Conservation (phyloP, 2,113 vertebrate species). For the Trematocara unimaculatum region DNA sequence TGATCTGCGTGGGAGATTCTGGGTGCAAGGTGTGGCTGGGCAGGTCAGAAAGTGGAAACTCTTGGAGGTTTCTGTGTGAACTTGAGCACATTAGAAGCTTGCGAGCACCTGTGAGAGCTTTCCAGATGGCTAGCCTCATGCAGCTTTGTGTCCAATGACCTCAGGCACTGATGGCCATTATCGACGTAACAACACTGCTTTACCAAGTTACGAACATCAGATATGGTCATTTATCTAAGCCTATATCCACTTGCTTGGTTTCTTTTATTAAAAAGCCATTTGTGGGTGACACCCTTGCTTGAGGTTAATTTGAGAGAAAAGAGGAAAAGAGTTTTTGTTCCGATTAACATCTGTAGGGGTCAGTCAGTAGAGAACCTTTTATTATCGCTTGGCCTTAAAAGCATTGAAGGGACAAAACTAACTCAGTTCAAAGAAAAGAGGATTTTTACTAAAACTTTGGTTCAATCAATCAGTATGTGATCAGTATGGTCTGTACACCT, state of each 20-base stretch:
- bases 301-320: conserved; percentile 10
- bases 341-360: neutral
- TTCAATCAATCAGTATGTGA: neutral
- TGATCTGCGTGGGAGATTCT: conserved; percentile 63
- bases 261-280: neutral
- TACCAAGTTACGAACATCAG: neutral
- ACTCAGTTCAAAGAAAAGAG: neutral
- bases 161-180: conserved; percentile 10
- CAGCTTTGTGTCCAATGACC: conserved; percentile 28
- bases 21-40: conserved; percentile 45
- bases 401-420: neutral
- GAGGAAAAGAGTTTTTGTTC: neutral
- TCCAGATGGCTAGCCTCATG: neutral
- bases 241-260: neutral
- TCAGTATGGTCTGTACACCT: neutral
- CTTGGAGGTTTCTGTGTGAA: conserved; percentile 30
- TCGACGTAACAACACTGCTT: neutral
- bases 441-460: neutral
- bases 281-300: conserved; percentile 5
- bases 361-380: neutral
- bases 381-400: neutral
- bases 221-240: neutral
- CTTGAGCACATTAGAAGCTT: conserved; percentile 3
- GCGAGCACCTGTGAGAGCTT: neutral
- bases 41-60: conserved; percentile 16